Base-by-base conservation (phyloP, 2,797 vertebrate genomes). In the Spondyliosoma cantharus region DNA sequence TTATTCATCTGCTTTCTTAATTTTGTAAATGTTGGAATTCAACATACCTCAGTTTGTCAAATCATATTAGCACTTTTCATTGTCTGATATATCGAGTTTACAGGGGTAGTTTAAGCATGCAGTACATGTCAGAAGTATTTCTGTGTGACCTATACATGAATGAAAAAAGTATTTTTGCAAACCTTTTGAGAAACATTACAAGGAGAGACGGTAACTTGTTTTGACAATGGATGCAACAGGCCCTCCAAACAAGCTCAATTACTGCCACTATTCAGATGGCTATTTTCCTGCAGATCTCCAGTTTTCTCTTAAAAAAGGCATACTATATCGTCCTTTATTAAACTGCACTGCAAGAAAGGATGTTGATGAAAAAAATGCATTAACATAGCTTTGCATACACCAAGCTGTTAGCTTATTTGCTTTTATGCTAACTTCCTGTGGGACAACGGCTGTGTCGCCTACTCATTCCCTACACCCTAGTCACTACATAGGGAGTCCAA, bases 181-280 rank as follows among this genome's bases (percentile, higher is more conserved):
- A 24, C 25, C 14, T n/a, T 29, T 5, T n/a, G 27, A 54, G 11
- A 20, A 58, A 9, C 22, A 22, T 1, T n/a, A 11, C 2, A 4
- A 59, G 19, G 9, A 37, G 3, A 54, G 2, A 3, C 0, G 17
- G 2, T 13, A 64, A 48, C 8, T 24, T 46, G 52, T 1, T 12
- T 8, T 0, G 2, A 29, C 11, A 52, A 12, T 42, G 25, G 45
- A 45, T 74, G 60, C 60, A 80, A 77, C 53, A 87, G 73, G 61
- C 68, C 50, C 25, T 62, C 12, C 27, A 42, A 9, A 50, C 50
- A 53, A 70, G 27, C 37, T 14, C 3, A 25, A 75, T 61, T 0
- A 52, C 32, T 57, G 37, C 27, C 20, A 20, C 24, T n/a, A 4
- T 48, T 76, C 50, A 45, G 14, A 48, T 6, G n/a, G 3, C n/a